phyloP scores from a whole-genome alignment of 2,113 vertebrate genomes.

The Melanocharis versteri region DNA sequence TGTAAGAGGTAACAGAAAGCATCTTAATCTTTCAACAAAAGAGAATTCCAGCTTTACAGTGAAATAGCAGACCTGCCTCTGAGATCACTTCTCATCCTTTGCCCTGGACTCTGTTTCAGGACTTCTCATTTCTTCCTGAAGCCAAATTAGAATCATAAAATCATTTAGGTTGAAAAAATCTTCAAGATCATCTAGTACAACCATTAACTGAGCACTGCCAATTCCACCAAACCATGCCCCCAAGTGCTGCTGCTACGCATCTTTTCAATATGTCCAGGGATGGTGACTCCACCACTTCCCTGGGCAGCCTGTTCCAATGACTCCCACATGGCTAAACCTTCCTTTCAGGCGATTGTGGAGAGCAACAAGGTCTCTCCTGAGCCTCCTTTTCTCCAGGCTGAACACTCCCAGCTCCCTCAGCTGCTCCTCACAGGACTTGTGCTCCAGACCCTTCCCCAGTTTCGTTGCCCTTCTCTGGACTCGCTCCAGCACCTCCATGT shows the following conservation, averaged over 20 bases:
- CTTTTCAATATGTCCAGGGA: neutral
- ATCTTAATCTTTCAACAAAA: constrained; percentile 53
- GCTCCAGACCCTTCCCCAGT: neutral
- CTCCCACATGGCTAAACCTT: too few relatives aligned
- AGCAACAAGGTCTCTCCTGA: fast-evolving
- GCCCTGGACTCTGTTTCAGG: constrained; percentile 42
- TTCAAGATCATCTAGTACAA: neutral
- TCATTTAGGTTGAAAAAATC: neutral
- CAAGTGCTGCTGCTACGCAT: neutral
- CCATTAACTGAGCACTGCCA: neutral
- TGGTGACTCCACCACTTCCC: neutral
- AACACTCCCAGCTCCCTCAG: neutral
- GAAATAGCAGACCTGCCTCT: constrained; percentile 60
- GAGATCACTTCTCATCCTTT: constrained; percentile 70
- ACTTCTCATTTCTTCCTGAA: neutral
- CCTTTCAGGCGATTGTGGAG: neutral
- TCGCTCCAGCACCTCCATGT: fast-evolving
- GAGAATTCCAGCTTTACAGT: neutral
- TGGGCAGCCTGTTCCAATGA: neutral
- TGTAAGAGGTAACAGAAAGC: constrained; percentile 34
- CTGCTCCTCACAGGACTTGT: neutral
- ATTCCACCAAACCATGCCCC: neutral
- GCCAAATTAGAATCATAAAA: neutral
- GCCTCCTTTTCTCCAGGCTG: neutral
- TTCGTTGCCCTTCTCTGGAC: fast-evolving